Percentiles rank a stretch among this genome's conserved stretches.
Conservation (phyloP, 2,113 vertebrate species). For the Vanacampus margaritifer region DNA sequence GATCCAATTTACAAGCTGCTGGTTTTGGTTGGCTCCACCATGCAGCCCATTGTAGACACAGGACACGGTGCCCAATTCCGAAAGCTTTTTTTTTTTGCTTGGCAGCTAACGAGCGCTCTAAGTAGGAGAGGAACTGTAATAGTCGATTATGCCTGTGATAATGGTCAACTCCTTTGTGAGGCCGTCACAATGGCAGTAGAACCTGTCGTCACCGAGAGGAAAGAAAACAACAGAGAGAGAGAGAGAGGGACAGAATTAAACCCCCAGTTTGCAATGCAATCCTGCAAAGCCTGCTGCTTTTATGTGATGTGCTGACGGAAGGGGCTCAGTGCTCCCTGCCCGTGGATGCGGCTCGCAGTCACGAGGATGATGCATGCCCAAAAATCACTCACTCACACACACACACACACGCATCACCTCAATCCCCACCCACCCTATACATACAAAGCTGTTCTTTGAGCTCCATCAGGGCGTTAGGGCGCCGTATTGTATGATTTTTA, state of each 20-base stretch:
- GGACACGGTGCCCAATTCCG: conserved; percentile 46
- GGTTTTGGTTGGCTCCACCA: conserved; percentile 55
- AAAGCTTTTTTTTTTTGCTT: conserved; percentile 61
- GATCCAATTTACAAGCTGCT: conserved; percentile 70
- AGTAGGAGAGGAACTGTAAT: conserved; percentile 48
- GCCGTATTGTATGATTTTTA: conserved; percentile 31
- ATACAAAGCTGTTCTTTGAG: conserved; percentile 42
- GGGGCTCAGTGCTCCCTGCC: conserved; percentile 40
- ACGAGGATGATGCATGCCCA: conserved; percentile 43
- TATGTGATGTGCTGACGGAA: conserved; percentile 53
- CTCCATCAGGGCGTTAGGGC: conserved; percentile 19
- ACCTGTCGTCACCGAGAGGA: conserved; percentile 42
- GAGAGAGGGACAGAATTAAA: conserved; percentile 27
- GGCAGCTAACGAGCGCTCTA: conserved; percentile 60
- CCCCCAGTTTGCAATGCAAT: conserved; percentile 39
- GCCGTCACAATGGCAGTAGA: conserved; percentile 35
- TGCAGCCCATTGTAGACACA: conserved; percentile 51
- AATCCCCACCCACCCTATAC: conserved; percentile 1
- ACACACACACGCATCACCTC: conserved; percentile 4
- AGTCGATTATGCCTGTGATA: conserved; percentile 62
- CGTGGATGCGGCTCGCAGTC: conserved; percentile 48
- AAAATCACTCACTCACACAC: conserved; percentile 19
- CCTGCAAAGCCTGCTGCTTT: conserved; percentile 52
- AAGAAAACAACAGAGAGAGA: conserved; percentile 44
- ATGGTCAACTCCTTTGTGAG: conserved; percentile 55